Percentiles rank a stretch among this genome's conserved stretches.
Conservation (phyloP, 2,888 invertebrate genomes). For the Callimorpha dominula region DNA sequence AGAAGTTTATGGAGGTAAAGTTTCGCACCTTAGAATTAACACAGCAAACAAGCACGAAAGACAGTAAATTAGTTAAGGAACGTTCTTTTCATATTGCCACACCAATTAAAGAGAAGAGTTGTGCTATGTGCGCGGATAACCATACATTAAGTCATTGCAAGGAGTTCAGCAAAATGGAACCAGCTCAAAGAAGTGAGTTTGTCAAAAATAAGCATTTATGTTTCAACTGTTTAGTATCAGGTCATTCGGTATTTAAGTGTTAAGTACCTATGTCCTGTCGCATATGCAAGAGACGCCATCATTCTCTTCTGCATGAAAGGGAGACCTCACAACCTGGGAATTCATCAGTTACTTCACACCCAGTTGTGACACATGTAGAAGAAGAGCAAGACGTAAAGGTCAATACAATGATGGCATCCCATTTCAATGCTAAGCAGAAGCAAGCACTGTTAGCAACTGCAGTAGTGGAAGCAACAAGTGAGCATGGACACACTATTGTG, state of each 20-base stretch:
- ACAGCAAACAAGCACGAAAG: not conserved
- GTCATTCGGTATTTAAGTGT: conserved; percentile 41
- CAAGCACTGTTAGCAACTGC: no score
- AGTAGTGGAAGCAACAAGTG: no score
- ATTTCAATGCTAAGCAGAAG: conserved; percentile 16
- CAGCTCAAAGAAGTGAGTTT: conserved; percentile 38
- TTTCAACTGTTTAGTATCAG: conserved; percentile 41
- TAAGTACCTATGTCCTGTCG: conserved; percentile 16
- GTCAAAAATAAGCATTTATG: conserved; percentile 33
- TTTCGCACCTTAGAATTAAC: conserved; percentile 22
- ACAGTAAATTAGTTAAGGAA: conserved; percentile 9
- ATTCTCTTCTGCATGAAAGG: no score
- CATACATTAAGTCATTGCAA: conserved; percentile 46
- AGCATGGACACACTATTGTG: no score
- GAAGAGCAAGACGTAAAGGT: conserved; percentile 14
- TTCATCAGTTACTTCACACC: conserved; percentile 10
- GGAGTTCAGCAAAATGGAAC: conserved; percentile 32
- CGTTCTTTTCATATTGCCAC: conserved; percentile 20
- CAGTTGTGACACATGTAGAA: conserved; percentile 11
- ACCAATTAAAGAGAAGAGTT: conserved; percentile 9
- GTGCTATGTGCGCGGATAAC: conserved; percentile 35
- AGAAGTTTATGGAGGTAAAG: conserved; percentile 17
- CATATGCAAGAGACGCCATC: no score
- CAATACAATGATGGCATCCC: conserved; percentile 28
- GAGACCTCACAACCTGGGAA: no score